Conservation (phyloP, 2,888 invertebrate genomes). For the Dione juno region DNA sequence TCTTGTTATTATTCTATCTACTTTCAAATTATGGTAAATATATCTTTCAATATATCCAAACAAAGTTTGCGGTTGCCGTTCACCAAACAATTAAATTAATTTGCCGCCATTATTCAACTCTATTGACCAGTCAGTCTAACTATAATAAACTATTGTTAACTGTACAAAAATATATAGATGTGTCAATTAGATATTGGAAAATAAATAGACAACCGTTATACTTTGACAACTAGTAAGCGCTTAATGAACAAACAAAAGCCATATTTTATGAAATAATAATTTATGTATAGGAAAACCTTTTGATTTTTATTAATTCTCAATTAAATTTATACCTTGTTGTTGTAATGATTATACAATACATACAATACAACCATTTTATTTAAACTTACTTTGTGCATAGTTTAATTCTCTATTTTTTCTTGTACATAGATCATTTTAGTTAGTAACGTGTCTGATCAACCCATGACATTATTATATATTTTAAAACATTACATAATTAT, state of each 20-base stretch:
- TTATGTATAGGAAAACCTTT: not conserved
- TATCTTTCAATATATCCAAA: conserved; percentile 14
- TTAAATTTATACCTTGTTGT: not conserved
- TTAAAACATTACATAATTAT: not conserved
- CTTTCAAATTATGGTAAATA: conserved; percentile 21
- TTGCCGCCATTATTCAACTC: conserved; percentile 42
- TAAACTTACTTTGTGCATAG: not conserved
- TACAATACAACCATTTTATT: not conserved
- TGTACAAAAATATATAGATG: conserved; percentile 39
- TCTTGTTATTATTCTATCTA: conserved; percentile 10
- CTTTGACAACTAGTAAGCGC: conserved; percentile 37
- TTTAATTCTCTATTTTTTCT: not conserved
- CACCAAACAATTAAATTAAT: conserved; percentile 43
- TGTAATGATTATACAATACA: not conserved
- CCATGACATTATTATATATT: no score
- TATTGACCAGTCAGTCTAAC: conserved; percentile 30
- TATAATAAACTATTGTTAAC: conserved; percentile 43
- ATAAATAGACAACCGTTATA: conserved; percentile 37
- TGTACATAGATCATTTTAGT: not conserved
- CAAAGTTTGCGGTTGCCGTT: conserved; percentile 12
- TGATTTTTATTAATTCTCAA: conserved; percentile 8
- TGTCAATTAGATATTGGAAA: conserved; percentile 45
- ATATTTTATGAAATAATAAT: conserved; percentile 1
- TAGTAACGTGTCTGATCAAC: not conserved
- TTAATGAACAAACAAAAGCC: conserved; percentile 33